phyloP scores from a whole-genome alignment of 64 coral and sea anemone species.

The Dendronephthya gigantea region DNA sequence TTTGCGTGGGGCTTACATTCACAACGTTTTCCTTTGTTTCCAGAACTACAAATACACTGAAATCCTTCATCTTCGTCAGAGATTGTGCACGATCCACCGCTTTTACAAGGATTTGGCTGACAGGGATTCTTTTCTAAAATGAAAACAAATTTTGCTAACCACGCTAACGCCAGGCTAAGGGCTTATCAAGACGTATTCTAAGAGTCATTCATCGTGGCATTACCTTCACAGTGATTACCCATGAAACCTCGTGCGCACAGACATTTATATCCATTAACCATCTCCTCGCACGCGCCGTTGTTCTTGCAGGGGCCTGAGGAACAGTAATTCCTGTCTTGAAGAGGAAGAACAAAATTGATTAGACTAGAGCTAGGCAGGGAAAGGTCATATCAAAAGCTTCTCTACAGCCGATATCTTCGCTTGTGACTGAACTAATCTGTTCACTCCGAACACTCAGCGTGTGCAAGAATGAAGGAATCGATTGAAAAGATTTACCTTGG shows the following conservation, averaged over 20 bases:
- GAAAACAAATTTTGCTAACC: no score
- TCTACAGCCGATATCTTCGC: no score
- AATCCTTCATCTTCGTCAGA: slow-evolving; percentile 35
- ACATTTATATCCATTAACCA: slow-evolving; percentile 54
- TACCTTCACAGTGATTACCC: slow-evolving; percentile 75
- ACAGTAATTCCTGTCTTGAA: slow-evolving; percentile 62
- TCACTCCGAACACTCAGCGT: no score
- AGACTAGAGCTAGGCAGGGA: no score
- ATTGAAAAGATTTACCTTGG: slow-evolving; percentile 45
- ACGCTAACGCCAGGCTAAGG: no score
- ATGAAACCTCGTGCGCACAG: slow-evolving; percentile 66
- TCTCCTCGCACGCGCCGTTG: slow-evolving; percentile 72
- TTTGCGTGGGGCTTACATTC: slow-evolving; percentile 32
- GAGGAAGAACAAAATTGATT: background rate
- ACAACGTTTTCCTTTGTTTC: slow-evolving; percentile 53
- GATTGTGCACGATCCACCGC: slow-evolving; percentile 61
- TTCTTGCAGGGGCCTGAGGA: slow-evolving; percentile 69
- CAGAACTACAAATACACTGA: slow-evolving; percentile 47
- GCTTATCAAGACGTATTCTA: background rate
- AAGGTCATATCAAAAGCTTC: no score
- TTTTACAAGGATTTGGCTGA: slow-evolving; percentile 78
- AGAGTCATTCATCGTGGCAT: background rate
- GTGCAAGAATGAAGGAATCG: background rate
- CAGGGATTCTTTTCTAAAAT: slow-evolving; percentile 45
- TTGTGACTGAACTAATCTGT: no score